phyloP scores from a whole-genome alignment of 2,113 vertebrate genomes.

The Chelonoidis abingdonii region DNA sequence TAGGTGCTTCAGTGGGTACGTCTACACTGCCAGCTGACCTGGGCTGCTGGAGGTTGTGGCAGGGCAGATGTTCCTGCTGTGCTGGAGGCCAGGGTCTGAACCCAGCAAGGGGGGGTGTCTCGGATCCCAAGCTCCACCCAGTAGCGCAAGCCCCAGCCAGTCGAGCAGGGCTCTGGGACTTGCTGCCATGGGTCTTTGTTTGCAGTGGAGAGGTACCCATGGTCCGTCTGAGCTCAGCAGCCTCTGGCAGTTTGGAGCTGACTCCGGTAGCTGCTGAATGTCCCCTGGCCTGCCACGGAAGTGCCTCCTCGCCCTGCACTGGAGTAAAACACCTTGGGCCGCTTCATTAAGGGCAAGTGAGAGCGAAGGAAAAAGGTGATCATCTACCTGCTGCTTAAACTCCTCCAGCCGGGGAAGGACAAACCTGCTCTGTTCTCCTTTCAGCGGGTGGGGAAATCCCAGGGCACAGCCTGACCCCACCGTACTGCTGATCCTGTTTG shows the following conservation, averaged over 20 bases:
- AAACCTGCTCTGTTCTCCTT: accelerated
- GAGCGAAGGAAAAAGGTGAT: accelerated
- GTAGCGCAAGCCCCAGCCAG: background rate
- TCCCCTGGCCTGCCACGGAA: background rate
- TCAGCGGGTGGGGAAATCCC: accelerated
- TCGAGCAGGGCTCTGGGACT: background rate
- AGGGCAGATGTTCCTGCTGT: too few species aligned
- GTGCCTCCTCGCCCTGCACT: background rate
- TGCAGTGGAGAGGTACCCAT: background rate
- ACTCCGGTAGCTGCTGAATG: background rate
- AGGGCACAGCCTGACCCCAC: accelerated
- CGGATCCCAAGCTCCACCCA: background rate
- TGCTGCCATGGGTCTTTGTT: too few species aligned
- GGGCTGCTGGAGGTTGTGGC: too few species aligned
- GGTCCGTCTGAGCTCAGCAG: background rate
- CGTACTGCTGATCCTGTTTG: background rate
- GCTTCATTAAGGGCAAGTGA: background rate
- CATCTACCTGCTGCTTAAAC: accelerated
- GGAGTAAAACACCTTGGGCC: background rate
- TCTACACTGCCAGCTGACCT: too few species aligned
- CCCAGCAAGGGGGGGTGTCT: background rate
- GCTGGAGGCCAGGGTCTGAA: background rate
- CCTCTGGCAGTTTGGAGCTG: accelerated
- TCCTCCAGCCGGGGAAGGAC: accelerated
- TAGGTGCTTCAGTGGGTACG: background rate